Base-by-base conservation (phyloP, 2,797 vertebrate species). In the Aythya fuligula region DNA sequence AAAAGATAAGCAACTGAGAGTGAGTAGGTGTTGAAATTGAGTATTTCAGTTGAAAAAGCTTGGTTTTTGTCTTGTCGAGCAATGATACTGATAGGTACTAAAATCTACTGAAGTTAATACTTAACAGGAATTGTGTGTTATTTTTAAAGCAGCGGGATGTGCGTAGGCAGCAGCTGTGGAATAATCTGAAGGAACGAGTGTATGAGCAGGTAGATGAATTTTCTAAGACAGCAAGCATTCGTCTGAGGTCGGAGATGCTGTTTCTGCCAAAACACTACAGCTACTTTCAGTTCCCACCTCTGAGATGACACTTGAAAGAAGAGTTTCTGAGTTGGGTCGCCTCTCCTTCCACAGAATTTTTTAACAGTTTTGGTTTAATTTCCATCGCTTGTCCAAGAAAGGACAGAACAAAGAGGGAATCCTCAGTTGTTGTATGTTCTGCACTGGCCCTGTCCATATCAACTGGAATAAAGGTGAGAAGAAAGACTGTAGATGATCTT, bases 171-270 rank as follows among this genome's bases (percentile, higher is more conserved):
- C 34, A 70, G n/a, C 36, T 67, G 13, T 17, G 24, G 41, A 89
- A 32, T 65, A 65, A 32, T 43, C 62, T 22, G 62, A 43, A 32
- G 62, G 62, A 43, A 22, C 43, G 62, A 65, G 19, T 11, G 13
- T 22, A 32, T 15, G 21, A 32, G 39, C 62, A 32, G 62, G 39
- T 22, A 32, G 43, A 22, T 43, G 30, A 65, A 32, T 65, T 65
- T 32, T 94, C 9, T 21, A 64, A 67, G 18, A 27, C 73, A 57
- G 17, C 11, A 56, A 41, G 43, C 1, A 6, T 64, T 90, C 16
- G 14, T 0, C 0, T 58, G 74, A n/a, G 4, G 0, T 28, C 45
- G 41, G 25, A 78, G 75, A 75, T 75, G 15, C 1, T 1, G 4
- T 49, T 84, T 78, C 36, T 67, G 10, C 2, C 74, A 18, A 60